Conservation (phyloP, 2,113 vertebrate genomes). For the Nyctibius bracteatus region DNA sequence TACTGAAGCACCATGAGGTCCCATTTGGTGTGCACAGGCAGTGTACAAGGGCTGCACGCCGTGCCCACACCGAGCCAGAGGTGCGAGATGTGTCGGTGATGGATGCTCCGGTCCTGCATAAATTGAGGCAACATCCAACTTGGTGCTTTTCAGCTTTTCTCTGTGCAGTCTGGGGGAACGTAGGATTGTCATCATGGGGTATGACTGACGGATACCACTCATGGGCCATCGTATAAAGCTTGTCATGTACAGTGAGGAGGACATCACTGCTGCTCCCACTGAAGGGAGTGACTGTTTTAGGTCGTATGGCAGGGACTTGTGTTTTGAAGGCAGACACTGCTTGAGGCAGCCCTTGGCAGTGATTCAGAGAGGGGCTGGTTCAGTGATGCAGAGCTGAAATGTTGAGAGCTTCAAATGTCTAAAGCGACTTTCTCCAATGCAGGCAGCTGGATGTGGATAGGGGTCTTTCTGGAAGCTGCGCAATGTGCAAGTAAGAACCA, state of each 20-base stretch:
- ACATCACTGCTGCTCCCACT: not conserved
- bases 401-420: not conserved
- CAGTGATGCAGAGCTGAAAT: no score
- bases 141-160: not conserved
- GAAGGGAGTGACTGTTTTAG: not conserved
- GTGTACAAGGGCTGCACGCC: not conserved
- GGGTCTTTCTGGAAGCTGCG: not conserved
- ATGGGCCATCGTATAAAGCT: not conserved
- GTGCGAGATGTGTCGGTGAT: rapidly evolving
- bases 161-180: no score
- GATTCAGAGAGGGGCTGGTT: not conserved
- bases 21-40: not conserved
- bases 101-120: not conserved
- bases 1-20: not conserved
- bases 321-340: not conserved
- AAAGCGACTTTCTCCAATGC: rapidly evolving
- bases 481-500: not conserved
- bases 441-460: not conserved
- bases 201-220: rapidly evolving
- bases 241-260: not conserved
- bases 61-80: not conserved
- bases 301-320: no score
- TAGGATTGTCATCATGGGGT: not conserved
- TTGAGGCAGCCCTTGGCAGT: not conserved
- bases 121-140: rapidly evolving